Base-by-base conservation (phyloP, 1,140 invertebrate genomes). In the Probaryconus sp. region DNA sequence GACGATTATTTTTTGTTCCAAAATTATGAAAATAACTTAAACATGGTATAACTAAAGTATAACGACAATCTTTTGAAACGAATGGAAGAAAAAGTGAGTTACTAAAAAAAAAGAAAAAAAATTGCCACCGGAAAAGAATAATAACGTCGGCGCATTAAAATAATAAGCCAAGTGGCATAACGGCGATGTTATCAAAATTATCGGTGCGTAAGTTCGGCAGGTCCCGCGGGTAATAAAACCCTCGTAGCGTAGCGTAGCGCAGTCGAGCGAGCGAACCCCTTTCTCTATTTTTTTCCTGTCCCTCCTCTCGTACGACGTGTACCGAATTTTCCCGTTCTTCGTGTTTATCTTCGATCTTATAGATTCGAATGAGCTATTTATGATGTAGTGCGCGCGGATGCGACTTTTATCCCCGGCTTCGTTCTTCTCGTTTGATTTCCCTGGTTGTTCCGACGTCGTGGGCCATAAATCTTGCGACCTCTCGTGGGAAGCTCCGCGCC, bases 281-380 rank as follows among this genome's bases (percentile, higher is more conserved):
- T n/a, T n/a, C n/a, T n/a, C n/a, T n/a, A n/a, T n/a, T n/a, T n/a
- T n/a, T n/a, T n/a, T n/a, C n/a, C n/a, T n/a, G 40, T 45, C 47
- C 63, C 71, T 70, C 63, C 37, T 67, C 65, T 37, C 69, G 51
- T 11, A 61, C 40, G 14, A 17, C n/a, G 17, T 14, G 20, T 16
- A 72, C 6, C 61, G 50, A 60, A 56, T 76, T 63, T 70, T 69
- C 74, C 70, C 67, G 38, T 14, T 24, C 50, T 50, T 76, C 75
- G 68, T n/a, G n/a, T 71, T 83, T 85, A 85, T 86, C 83, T 76
- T 38, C 61, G 50, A 85, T 85, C 82, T n/a, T 82, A 79, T 71
- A 68, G 76, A 80, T 78, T 77, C 78, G 80, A 83, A 84, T 83
- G 68, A 80, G 64, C 82, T 85, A 85, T 86, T 86, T 85, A 85